Percentiles rank a stretch among this genome's conserved stretches.
phyloP scores from a whole-genome alignment of 2,113 vertebrate genomes.

The Oryzias javanicus region DNA sequence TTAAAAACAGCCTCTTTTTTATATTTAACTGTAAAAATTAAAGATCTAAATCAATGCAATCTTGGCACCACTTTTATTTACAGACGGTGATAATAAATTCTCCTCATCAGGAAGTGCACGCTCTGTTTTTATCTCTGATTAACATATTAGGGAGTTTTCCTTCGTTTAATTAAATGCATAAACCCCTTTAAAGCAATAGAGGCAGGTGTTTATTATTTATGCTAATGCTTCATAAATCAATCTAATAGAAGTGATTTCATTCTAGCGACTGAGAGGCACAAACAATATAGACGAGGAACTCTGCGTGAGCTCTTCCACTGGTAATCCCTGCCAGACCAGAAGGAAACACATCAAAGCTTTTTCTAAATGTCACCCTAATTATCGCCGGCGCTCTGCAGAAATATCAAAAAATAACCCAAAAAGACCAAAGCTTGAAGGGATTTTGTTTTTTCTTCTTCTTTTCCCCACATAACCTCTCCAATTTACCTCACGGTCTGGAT shows the following conservation, averaged over 20 bases:
- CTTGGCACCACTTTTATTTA: background rate
- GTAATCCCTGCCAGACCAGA: conserved; percentile 26
- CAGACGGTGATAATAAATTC: background rate
- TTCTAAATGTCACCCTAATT: conserved; percentile 69
- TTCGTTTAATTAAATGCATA: conserved; percentile 17
- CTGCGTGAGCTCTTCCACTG: conserved; percentile 11
- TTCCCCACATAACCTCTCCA: conserved; percentile 31
- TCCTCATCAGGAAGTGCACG: background rate
- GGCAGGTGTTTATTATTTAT: conserved; percentile 4
- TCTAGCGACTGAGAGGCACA: background rate
- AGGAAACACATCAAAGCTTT: conserved; percentile 51
- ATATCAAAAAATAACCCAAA: conserved; percentile 61
- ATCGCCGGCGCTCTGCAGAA: conserved; percentile 41
- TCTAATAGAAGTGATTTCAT: conserved; percentile 4
- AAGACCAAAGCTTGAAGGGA: conserved; percentile 55
- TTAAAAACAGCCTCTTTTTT: too few relatives aligned
- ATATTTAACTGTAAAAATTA: too few relatives aligned
- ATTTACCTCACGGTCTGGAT: conserved; percentile 30
- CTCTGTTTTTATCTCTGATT: background rate
- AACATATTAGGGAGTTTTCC: conserved; percentile 8
- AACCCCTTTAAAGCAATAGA: conserved; percentile 5
- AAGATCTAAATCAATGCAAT: background rate
- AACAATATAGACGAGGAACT: conserved; percentile 1
- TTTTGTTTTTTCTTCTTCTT: conserved; percentile 8
- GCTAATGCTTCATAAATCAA: conserved; percentile 4